These are phyloP conservation scores for Channa maculata DNA, from an alignment of 2,113 vertebrate genomes.

Conservation along the genomic window DNA sequence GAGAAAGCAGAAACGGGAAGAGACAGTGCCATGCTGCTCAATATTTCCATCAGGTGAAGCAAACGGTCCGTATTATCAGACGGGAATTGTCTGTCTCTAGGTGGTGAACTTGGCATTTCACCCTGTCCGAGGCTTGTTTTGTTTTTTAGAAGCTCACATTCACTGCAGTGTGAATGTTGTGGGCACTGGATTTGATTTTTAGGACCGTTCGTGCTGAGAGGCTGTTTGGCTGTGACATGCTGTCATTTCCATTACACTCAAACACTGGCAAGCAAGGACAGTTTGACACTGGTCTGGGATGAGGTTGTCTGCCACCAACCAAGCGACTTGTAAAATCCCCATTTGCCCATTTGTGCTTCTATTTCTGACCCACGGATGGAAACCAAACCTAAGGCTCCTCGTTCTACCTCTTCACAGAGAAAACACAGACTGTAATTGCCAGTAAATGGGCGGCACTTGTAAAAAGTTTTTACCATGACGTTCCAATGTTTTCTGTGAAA, in stretches of 20 bases:
- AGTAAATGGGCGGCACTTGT: background rate
- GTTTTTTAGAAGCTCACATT: background rate
- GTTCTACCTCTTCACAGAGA: background rate
- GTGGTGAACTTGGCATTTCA: background rate
- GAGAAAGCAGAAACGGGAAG: constrained; percentile 11
- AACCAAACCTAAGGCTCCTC: background rate
- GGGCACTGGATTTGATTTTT: background rate
- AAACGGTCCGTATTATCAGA: constrained; percentile 8
- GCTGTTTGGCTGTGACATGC: constrained; percentile 29
- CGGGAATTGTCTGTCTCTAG: constrained; percentile 14
- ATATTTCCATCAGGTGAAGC: constrained; percentile 26
- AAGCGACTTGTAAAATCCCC: constrained; percentile 26
- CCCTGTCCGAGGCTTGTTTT: background rate
- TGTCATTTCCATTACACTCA: constrained; percentile 68
- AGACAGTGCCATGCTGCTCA: constrained; percentile 2
- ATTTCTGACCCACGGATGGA: constrained; percentile 23
- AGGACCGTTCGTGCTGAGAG: constrained; percentile 15
- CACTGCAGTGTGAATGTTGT: background rate
- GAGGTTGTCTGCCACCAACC: constrained; percentile 14
- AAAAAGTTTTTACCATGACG: constrained; percentile 5
- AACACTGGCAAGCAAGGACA: constrained; percentile 56
- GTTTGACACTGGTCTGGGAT: constrained; percentile 39
- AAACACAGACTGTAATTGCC: constrained; percentile 5
- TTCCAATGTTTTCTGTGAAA: constrained; percentile 15
- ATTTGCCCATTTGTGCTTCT: constrained; percentile 10